A percentile compares a stretch with the other conserved stretches of the same genome.
phyloP scores from a whole-genome alignment of 2,888 invertebrate genomes.

The Oscheius onirici region DNA sequence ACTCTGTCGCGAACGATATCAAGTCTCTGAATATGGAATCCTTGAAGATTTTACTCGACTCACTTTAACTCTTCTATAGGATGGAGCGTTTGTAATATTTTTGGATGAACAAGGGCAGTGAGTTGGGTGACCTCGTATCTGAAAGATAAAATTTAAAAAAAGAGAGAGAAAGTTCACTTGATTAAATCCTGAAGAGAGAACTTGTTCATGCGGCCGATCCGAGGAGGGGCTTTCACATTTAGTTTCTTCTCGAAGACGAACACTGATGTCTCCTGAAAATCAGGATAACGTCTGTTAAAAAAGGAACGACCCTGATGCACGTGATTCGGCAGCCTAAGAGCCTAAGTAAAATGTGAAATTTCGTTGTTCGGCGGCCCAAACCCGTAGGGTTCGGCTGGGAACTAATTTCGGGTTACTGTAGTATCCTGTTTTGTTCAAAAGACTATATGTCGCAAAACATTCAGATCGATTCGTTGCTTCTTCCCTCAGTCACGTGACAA shows the following conservation, averaged over 20 bases:
- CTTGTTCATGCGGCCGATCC: conserved; percentile 66
- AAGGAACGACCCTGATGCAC: too few species aligned
- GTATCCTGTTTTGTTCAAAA: too few species aligned
- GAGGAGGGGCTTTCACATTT: conserved; percentile 67
- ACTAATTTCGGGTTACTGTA: too few species aligned
- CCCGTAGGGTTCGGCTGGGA: too few species aligned
- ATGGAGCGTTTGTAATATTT: conserved; percentile 61
- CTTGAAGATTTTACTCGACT: too few species aligned
- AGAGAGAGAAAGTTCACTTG: conserved; percentile 39
- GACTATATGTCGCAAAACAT: too few species aligned
- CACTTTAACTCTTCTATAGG: conserved; percentile 66
- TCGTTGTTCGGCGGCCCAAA: too few species aligned
- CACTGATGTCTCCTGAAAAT: conserved; percentile 61
- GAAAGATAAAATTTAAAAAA: not conserved
- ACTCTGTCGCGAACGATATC: conserved; percentile 54
- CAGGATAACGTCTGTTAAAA: not conserved
- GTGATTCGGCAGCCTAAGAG: not conserved
- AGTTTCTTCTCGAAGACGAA: conserved; percentile 64
- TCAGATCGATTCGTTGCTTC: too few species aligned
- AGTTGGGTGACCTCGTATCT: conserved; percentile 65
- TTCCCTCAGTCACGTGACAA: too few species aligned
- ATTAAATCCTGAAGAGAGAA: conserved; percentile 64
- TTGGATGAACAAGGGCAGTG: conserved; percentile 60
- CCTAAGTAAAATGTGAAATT: not conserved
- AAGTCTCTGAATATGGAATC: conserved; percentile 42